These are phyloP conservation scores for Schmidtea mediterranea DNA, from an alignment of 1,140 invertebrate genomes.

Conservation along the genomic window DNA sequence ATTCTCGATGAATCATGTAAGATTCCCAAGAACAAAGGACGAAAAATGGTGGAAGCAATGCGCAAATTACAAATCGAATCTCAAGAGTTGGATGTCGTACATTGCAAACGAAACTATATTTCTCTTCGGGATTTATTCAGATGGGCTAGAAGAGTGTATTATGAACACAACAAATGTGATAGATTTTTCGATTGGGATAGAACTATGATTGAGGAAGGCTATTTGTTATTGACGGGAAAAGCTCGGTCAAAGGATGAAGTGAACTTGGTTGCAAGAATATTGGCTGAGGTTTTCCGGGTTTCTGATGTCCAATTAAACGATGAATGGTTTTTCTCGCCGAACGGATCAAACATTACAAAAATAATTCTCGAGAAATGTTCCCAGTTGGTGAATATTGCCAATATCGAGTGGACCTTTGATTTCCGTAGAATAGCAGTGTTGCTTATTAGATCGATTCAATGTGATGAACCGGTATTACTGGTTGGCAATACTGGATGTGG, in stretches of 20 bases:
- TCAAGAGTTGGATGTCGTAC: background rate
- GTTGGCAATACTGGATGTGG: conserved; percentile 53
- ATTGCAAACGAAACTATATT: conserved; percentile 1
- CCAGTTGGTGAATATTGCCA: too few species aligned
- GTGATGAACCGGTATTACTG: conserved; percentile 57
- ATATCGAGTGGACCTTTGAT: conserved; percentile 1
- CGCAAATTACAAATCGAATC: conserved; percentile 5
- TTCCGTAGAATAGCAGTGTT: background rate
- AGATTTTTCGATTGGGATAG: background rate
- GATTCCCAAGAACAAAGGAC: conserved; percentile 34
- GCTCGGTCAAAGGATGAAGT: too few species aligned
- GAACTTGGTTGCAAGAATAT: too few species aligned
- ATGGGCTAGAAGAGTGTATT: too few species aligned
- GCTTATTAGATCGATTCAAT: conserved; percentile 4
- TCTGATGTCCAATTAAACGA: too few species aligned
- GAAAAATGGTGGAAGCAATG: conserved; percentile 5
- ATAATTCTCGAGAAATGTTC: background rate
- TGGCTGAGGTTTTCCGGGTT: too few species aligned
- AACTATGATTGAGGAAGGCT: background rate
- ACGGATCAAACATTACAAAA: background rate
- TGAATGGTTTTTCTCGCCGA: background rate
- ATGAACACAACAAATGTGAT: conserved; percentile 2
- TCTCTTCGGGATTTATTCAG: too few species aligned
- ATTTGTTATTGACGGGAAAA: too few species aligned
- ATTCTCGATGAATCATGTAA: conserved; percentile 67